Evolutionary conservation across 2,888 invertebrate genomes (phyloP).

Genomic region (Bursaphelenchus okinawaensis): DNA sequence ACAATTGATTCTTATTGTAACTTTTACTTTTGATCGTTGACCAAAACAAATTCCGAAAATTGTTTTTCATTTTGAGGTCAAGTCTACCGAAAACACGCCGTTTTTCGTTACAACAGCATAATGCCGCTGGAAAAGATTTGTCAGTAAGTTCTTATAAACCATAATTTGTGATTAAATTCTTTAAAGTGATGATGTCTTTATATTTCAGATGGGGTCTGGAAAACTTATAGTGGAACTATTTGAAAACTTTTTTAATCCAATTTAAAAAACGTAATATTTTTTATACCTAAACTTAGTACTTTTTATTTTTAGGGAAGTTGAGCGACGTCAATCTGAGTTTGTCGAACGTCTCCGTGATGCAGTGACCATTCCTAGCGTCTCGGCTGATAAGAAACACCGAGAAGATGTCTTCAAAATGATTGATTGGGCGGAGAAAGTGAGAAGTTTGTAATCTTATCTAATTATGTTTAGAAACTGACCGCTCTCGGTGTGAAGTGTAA

Average conservation of each 20-base stretch:
- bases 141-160: conserved; percentile 8
- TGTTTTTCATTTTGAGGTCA: no score
- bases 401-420: conserved; percentile 78
- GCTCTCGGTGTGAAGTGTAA: conserved; percentile 41
- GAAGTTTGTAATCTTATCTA: not conserved
- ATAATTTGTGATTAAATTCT: no score
- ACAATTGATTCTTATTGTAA: no score
- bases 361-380: conserved; percentile 90
- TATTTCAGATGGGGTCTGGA: no score
- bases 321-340: conserved; percentile 71
- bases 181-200: no score
- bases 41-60: not conserved
- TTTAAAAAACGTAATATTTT: no score
- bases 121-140: conserved; percentile 3
- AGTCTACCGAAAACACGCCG: not conserved
- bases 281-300: not conserved
- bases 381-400: conserved; percentile 78
- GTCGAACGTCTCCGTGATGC: conserved; percentile 75
- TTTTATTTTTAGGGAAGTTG: conserved; percentile 68
- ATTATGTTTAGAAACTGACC: conserved; percentile 26
- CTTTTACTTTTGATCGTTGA: no score
- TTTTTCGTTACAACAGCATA: not conserved
- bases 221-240: no score
- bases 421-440: conserved; percentile 65
- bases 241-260: no score